These are phyloP conservation scores for Mohoua ochrocephala DNA, from an alignment of 2,113 vertebrate species.

Conservation along the genomic window DNA sequence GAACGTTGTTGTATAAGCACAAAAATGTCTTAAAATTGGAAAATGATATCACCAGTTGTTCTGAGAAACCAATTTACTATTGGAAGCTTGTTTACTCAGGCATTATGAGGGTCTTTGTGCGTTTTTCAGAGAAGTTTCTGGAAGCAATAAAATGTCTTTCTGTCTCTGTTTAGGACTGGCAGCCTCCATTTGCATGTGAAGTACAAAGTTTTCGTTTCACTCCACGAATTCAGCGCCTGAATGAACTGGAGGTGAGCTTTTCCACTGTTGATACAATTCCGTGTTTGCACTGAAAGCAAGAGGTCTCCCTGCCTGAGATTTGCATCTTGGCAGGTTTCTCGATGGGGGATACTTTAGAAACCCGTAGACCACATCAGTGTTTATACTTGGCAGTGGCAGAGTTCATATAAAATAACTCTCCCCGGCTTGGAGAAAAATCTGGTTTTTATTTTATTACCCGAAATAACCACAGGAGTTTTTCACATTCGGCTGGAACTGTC, in stretches of 20 bases:
- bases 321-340: conserved; percentile 2
- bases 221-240: conserved; percentile 91
- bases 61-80: neutral
- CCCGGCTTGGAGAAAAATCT: neutral
- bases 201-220: conserved; percentile 95
- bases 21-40: neutral
- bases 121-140: neutral
- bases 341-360: neutral
- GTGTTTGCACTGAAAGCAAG: neutral
- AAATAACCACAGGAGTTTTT: conserved; percentile 31
- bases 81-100: neutral
- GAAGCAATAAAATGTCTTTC: neutral
- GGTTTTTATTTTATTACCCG: conserved; percentile 21
- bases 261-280: neutral
- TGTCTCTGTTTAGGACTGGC: conserved; percentile 86
- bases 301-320: neutral
- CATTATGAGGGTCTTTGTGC: neutral
- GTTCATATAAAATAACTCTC: conserved; percentile 9
- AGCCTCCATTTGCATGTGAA: conserved; percentile 96
- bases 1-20: neutral
- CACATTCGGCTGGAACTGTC: neutral
- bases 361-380: neutral
- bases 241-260: conserved; percentile 91
- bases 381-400: neutral
- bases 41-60: neutral